phyloP scores from a whole-genome alignment of 2,797 vertebrate species.

The Neosilurus hyrtlii region DNA sequence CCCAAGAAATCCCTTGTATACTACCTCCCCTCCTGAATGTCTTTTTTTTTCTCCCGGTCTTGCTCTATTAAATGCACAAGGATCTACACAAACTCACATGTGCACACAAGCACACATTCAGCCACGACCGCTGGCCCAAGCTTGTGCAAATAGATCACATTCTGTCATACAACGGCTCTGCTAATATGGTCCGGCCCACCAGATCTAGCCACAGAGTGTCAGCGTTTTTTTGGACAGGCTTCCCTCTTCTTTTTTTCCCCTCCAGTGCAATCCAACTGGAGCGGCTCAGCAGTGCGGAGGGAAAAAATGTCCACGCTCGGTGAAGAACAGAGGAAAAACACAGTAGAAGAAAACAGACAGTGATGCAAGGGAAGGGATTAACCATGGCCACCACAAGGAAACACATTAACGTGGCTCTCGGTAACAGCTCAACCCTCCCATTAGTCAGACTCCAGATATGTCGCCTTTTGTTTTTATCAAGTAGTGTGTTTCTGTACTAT shows the following conservation, averaged over 20 bases:
- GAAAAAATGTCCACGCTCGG: slow-evolving; percentile 58
- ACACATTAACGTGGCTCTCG: slow-evolving; percentile 66
- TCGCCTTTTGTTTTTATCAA: slow-evolving; percentile 45
- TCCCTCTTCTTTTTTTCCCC: slow-evolving; percentile 63
- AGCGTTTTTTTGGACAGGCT: slow-evolving; percentile 52
- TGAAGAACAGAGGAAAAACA: slow-evolving; percentile 62
- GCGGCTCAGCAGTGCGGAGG: slow-evolving; percentile 55
- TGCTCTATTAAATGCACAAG: slow-evolving; percentile 63
- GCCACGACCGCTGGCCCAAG: slow-evolving; percentile 29
- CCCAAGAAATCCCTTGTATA: slow-evolving; percentile 62
- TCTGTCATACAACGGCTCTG: slow-evolving; percentile 55
- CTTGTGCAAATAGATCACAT: slow-evolving; percentile 53
- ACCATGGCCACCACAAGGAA: slow-evolving; percentile 64
- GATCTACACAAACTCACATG: slow-evolving; percentile 55
- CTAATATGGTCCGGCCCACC: slow-evolving; percentile 58
- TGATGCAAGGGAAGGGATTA: slow-evolving; percentile 67
- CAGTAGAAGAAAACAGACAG: slow-evolving; percentile 57
- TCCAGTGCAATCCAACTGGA: slow-evolving; percentile 64
- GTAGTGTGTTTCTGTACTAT: slow-evolving; percentile 7
- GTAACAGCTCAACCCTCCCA: slow-evolving; percentile 51
- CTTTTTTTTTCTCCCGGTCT: slow-evolving; percentile 60
- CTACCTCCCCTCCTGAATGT: slow-evolving; percentile 26
- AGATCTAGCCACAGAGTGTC: slow-evolving; percentile 53
- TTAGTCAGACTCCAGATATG: slow-evolving; percentile 4
- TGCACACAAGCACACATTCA: slow-evolving; percentile 44